Base-by-base conservation (phyloP, 2,888 invertebrate genomes). In the Chymomyza caudatula region DNA sequence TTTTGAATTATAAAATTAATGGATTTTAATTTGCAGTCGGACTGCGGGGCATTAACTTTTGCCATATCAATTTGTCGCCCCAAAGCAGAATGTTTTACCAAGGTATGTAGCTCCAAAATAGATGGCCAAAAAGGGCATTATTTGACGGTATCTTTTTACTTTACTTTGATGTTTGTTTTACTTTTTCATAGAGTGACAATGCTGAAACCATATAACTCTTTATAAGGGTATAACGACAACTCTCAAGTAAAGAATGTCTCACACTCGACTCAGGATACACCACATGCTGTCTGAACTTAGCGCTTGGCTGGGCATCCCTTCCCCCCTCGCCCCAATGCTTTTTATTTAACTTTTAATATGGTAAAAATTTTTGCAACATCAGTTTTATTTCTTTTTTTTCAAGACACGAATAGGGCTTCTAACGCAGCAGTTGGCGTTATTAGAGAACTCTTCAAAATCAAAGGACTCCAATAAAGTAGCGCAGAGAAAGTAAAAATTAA, bases 401-500 rank as follows among this genome's bases (percentile, higher is more conserved):
- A 11, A 11, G 29, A 11, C 29, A 37, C 11, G 11, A 51, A 54
- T 66, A 60, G 29, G 66, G 60, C 57, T 66, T 62, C 52, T 61
- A 51, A 17, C 37, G 19, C 57, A 29, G 11, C 17, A n/a, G n/a
- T n/a, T n/a, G n/a, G 49, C 55, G 19, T 53, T 42, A 15, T 19
- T 20, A 8, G 5, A 17, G 11, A 37, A 37, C 29, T 8, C 11
- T 37, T 11, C 5, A 5, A 63, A 69, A 68, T 68, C 65, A 63
- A 68, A 66, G 58, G 6, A 37, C 29, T 11, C 29, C 51, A 3
- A 3, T 1, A 52, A 54, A 57, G 20, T 20, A 19, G 11, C 8
- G 25, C 25, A 25, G 25, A 37, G 8, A 37, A 13, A 37, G 29
- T 23, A 47, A 57, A 54, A 69, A 61, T 63, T 75, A 60, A 72